phyloP scores from a whole-genome alignment of 2,113 vertebrate genomes.

The Leptosomus discolor region DNA sequence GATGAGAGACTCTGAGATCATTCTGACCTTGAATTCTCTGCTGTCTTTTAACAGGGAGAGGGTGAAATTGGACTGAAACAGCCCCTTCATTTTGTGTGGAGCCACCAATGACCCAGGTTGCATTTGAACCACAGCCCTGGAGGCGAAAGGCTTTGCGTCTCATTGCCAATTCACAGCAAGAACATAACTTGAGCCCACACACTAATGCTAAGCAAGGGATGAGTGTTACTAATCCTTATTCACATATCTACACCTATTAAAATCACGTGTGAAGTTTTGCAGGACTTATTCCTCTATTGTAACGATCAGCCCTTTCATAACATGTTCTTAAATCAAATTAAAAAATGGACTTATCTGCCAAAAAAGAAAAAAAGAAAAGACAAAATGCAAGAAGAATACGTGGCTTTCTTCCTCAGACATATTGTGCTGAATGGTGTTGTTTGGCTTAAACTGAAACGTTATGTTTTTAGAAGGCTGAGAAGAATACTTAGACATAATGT shows the following conservation, averaged over 20 bases:
- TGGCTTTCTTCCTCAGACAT: constrained; percentile 6
- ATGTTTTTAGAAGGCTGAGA: neutral
- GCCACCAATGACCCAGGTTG: constrained; percentile 35
- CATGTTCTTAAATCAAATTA: neutral
- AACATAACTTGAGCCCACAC: constrained; percentile 24
- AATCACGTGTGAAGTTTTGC: constrained; percentile 30
- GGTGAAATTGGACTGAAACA: constrained; percentile 42
- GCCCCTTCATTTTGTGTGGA: constrained; percentile 35
- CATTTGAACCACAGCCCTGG: constrained; percentile 56
- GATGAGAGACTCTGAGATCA: constrained; percentile 53
- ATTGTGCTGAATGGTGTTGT: neutral
- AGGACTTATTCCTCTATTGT: neutral
- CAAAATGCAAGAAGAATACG: neutral
- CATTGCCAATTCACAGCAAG: constrained; percentile 60
- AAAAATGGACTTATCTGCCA: neutral
- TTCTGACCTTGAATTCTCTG: constrained; percentile 54
- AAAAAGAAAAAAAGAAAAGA: neutral
- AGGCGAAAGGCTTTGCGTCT: constrained; percentile 43
- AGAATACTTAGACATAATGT: neutral
- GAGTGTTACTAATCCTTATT: constrained; percentile 46
- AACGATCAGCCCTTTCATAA: neutral
- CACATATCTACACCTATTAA: constrained; percentile 47
- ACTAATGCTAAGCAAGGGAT: constrained; percentile 28
- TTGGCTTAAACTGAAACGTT: constrained; percentile 2
- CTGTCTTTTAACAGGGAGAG: constrained; percentile 51